phyloP scores from a whole-genome alignment of 2,888 invertebrate species.

The Periphyllus acericola region DNA sequence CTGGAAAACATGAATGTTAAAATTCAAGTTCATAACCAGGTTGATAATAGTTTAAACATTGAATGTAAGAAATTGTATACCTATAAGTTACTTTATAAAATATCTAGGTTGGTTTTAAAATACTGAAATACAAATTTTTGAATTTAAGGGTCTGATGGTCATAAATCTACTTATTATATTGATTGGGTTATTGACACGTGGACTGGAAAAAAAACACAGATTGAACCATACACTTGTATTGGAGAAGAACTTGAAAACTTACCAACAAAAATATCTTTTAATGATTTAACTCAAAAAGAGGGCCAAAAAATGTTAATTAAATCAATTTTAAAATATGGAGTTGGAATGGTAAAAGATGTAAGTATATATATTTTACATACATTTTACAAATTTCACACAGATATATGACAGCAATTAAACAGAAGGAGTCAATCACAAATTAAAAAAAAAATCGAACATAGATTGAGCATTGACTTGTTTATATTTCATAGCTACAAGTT shows the following conservation, averaged over 20 bases:
- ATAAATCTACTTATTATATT: constrained; percentile 70
- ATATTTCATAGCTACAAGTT: no score
- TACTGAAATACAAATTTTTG: constrained; percentile 7
- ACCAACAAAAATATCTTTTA: constrained; percentile 64
- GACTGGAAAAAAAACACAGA: constrained; percentile 55
- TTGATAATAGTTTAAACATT: constrained; percentile 68
- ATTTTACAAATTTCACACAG: background rate
- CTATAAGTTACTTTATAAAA: background rate
- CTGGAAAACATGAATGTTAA: constrained; percentile 70
- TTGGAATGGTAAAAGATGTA: constrained; percentile 67
- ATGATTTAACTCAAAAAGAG: constrained; percentile 69
- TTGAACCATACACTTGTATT: constrained; percentile 61
- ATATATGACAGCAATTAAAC: no score
- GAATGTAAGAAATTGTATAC: constrained; percentile 70
- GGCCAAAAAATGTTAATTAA: constrained; percentile 70
- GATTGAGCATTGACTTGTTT: no score
- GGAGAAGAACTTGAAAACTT: constrained; percentile 62
- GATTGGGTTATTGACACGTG: constrained; percentile 68
- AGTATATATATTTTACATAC: constrained; percentile 55
- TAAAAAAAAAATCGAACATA: no score
- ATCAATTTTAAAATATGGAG: constrained; percentile 71
- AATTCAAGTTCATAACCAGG: constrained; percentile 67
- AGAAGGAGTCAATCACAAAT: no score
- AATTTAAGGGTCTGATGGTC: constrained; percentile 72
- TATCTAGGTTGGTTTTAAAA: background rate